Percentiles rank a stretch among this genome's conserved stretches.
phyloP scores from a whole-genome alignment of 1,140 invertebrate species.

The Triops longicaudatus region DNA sequence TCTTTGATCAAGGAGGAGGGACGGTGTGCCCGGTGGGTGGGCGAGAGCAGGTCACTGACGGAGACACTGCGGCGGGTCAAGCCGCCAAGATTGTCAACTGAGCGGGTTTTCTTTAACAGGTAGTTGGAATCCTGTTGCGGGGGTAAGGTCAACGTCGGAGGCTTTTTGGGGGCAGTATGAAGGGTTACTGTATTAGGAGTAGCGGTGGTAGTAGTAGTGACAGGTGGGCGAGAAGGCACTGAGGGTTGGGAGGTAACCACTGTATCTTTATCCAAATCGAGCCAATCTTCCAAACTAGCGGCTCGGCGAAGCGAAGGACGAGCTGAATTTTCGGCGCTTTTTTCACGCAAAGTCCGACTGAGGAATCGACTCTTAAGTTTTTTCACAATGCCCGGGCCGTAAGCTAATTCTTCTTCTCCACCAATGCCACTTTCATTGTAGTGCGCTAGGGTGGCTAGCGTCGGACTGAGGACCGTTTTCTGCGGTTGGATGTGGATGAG shows the following conservation, averaged over 20 bases:
- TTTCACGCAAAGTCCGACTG: conserved; percentile 62
- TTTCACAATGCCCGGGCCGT: conserved; percentile 84
- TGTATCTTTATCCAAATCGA: conserved; percentile 49
- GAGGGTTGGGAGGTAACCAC: neutral
- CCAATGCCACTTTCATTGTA: conserved; percentile 20
- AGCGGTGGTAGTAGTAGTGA: conserved; percentile 25
- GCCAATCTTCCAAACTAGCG: conserved; percentile 70
- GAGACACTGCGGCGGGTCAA: conserved; percentile 21
- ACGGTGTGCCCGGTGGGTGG: neutral
- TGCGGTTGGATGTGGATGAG: conserved; percentile 19
- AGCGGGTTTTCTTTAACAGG: conserved; percentile 68
- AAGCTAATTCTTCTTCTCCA: conserved; percentile 62
- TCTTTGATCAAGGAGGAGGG: conserved; percentile 38
- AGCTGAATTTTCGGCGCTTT: conserved; percentile 29
- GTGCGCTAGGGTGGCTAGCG: neutral
- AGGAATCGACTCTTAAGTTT: conserved; percentile 74
- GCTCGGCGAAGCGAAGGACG: conserved; percentile 59
- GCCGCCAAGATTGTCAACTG: conserved; percentile 55
- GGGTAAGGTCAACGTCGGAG: neutral
- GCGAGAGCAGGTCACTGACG: conserved; percentile 21
- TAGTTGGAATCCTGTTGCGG: conserved; percentile 39
- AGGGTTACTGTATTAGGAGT: conserved; percentile 23
- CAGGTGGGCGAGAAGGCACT: conserved; percentile 20
- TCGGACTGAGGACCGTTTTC: neutral
- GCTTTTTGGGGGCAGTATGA: conserved; percentile 1